Evolutionary conservation across 2,113 vertebrate species (phyloP), one percentile per base, ranked within the genome.

Genomic region (human): DNA sequence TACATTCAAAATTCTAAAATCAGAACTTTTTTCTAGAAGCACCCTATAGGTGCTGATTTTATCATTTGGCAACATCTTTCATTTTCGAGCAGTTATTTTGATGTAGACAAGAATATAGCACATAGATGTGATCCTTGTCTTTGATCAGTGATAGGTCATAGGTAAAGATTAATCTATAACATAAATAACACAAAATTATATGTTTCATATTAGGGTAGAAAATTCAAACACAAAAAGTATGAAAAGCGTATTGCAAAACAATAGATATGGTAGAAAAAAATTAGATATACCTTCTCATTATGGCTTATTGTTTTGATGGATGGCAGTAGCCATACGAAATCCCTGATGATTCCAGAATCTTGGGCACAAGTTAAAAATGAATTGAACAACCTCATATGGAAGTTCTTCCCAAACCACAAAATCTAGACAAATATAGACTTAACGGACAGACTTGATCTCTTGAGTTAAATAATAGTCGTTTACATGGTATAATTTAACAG

Each of bases 1-100:
- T 93, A 25, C 43, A 79, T 45, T 93, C 32, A 76, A 80, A 96
- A 83, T 88, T 95, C 18, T 14, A 80, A 89, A 92, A 90, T 68
- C 35, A 91, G 27, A 89, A 48, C 3, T 32, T 68, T 68, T 86
- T 66, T 22, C 27, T 87, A 61, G 64, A 87, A 85, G 12, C 9
- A 68, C 2, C 79, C 17, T 68, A 16, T 85, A 30, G 20, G 30
- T 48, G n/a, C 8, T 38, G 25, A 86, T 38, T 81, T 75, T 48
- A 10, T 57, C 23, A 80, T 45, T 73, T 95, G 45, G 83, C 64
- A 50, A 45, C 5, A 85, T n/a, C 61, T 82, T 93, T 93, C n/a
- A 35, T 40, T 92, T 89, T 6, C 32, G 32, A 12, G 12, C 12
- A 83, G 38, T 64, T 94, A 89, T 75, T 76, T 89, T 59, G 5